Evolutionary conservation across 2,888 invertebrate species (phyloP), one percentile per base, ranked within the genome.

Genomic region (Blastobasis adustella): DNA sequence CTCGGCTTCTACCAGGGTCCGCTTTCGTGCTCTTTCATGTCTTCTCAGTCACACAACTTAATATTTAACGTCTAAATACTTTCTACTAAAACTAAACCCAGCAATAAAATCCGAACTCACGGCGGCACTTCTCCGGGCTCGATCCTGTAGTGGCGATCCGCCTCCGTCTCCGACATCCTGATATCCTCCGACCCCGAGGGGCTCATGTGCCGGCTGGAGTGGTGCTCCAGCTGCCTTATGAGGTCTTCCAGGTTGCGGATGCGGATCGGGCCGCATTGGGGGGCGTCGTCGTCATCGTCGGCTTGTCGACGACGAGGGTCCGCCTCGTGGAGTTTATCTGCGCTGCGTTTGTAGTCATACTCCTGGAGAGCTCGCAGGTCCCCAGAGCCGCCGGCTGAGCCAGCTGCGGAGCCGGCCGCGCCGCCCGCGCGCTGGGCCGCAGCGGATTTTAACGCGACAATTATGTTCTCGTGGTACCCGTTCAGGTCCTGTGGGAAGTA

Each of bases 111-210:
- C 23, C 10, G 42, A 53, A 80, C 84, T 81, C 46, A 87, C 87
- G 94, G 69, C 45, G 79, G 72, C 51, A 82, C 76, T 42, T 86
- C 85, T 6, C 70, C 75, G 90, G 90, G 74, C 50, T 96, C 96
- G 82, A 94, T 91, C 85, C 95, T 91, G 82, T 95, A 96, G 82
- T 95, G 95, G 52, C 96, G 91, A 78, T 97, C 96, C 50, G 94
- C 94, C 78, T 97, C 97, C 49, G 95, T 94, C 83, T 97, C 97
- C 52, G 96, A 96, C 91, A 94, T 93, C 62, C 94, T 86, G 72
- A 96, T 95, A 71, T 97, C 97, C 76, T 96, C 96, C 10, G 96
- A 96, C 56, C 96, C 96, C 63, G 95, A 95, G 49, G 96, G 96
- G 73, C 96, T 96, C 94, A 96, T 95, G 82, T 96, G 95, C 36